Conservation (phyloP, 2,888 invertebrate species). For the Disparrhopalites patrizii region DNA sequence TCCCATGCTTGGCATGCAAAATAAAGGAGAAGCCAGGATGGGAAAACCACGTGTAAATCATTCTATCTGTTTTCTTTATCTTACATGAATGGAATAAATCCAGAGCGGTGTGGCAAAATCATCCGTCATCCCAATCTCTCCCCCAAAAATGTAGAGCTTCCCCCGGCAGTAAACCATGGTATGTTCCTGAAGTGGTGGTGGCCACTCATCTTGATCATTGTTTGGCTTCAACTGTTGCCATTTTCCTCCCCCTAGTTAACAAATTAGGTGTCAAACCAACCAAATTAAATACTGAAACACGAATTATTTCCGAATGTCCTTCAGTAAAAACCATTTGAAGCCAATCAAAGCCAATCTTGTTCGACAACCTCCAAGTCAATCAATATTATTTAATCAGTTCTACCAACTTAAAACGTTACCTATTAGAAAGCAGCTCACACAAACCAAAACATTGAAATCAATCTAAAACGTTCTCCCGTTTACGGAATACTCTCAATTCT, state of each 20-base stretch:
- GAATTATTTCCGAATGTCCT: not conserved
- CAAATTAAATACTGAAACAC: conserved; percentile 4
- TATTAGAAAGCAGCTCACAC: too few species aligned
- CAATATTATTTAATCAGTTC: too few species aligned
- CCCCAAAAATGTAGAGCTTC: conserved; percentile 78
- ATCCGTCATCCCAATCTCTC: conserved; percentile 72
- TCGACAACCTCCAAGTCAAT: too few species aligned
- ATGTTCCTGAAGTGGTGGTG: conserved; percentile 81
- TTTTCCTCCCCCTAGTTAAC: conserved; percentile 25
- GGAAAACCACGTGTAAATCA: too few species aligned
- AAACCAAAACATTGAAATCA: too few species aligned
- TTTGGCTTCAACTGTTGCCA: conserved; percentile 38
- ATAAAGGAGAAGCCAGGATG: too few species aligned
- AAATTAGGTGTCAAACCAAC: not conserved
- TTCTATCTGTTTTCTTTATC: conserved; percentile 1
- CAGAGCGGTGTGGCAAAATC: conserved; percentile 74
- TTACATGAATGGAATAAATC: conserved; percentile 72
- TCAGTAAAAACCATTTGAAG: not conserved
- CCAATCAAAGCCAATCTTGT: too few species aligned
- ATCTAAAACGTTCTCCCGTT: too few species aligned
- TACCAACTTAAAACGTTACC: too few species aligned
- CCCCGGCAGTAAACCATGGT: conserved; percentile 72
- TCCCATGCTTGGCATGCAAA: too few species aligned
- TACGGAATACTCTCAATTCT: too few species aligned
- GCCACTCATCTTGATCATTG: conserved; percentile 61